phyloP scores from a whole-genome alignment of 2,888 invertebrate genomes.

The Lasioglossum malachurum region DNA sequence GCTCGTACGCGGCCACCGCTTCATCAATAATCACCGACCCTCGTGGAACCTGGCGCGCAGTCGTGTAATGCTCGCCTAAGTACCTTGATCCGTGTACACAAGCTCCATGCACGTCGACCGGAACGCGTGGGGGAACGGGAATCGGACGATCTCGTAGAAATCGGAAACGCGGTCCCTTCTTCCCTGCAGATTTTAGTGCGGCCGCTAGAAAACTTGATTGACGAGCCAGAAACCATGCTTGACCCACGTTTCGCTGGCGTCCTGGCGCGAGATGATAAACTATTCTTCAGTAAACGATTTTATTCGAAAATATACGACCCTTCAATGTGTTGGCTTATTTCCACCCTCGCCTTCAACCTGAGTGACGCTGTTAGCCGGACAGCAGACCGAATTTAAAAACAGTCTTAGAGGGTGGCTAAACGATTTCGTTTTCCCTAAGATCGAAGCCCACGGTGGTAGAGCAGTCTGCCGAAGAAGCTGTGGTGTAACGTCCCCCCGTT shows the following conservation, averaged over 20 bases:
- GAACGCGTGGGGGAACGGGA: slow-evolving; percentile 25
- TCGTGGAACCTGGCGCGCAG: slow-evolving; percentile 63
- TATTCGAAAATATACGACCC: not conserved
- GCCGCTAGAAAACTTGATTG: not conserved
- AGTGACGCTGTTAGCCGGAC: not conserved
- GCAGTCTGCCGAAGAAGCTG: slow-evolving; percentile 15
- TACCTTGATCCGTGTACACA: slow-evolving; percentile 50
- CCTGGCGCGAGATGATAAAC: not conserved
- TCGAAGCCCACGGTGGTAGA: not conserved
- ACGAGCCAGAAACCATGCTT: not conserved
- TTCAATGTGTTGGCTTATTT: not conserved
- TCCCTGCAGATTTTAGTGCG: slow-evolving; percentile 21
- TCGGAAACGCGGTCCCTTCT: slow-evolving; percentile 55
- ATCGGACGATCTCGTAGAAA: slow-evolving; percentile 46
- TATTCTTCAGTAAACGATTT: not conserved
- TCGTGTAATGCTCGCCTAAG: slow-evolving; percentile 60
- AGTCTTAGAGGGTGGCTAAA: not conserved
- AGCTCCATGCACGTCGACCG: slow-evolving; percentile 23
- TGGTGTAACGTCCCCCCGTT: slow-evolving; percentile 6
- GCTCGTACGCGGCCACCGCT: slow-evolving; percentile 50
- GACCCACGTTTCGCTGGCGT: not conserved
- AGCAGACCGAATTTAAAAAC: not conserved
- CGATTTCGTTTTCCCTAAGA: not conserved
- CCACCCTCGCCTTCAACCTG: no score
- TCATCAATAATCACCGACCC: slow-evolving; percentile 73